Percentiles rank a stretch among this genome's conserved stretches.
These are phyloP conservation scores for Atethmia centrago DNA, from an alignment of 2,888 invertebrate genomes.

Conservation along the genomic window DNA sequence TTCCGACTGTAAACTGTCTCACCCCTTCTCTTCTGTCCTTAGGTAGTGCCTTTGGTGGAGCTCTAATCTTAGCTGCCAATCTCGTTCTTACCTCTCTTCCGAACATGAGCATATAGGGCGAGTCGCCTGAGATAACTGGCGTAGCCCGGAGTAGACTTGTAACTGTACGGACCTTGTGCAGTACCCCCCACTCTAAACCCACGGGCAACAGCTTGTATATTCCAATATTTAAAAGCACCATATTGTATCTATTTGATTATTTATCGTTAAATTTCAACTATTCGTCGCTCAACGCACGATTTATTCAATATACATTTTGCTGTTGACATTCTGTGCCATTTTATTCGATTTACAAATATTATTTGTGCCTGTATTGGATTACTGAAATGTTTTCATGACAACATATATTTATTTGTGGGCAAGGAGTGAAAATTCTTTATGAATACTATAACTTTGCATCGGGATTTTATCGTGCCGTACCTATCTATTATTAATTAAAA, in stretches of 20 bases:
- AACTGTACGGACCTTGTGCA: too few species aligned
- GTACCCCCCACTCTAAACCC: too few species aligned
- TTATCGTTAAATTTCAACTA: conserved; percentile 9
- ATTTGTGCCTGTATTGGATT: conserved; percentile 41
- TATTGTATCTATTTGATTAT: conserved; percentile 12
- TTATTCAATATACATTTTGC: conserved; percentile 45
- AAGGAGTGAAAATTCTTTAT: background rate
- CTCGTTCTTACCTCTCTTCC: too few species aligned
- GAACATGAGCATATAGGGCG: too few species aligned
- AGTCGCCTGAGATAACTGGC: too few species aligned
- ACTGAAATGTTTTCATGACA: conserved; percentile 22
- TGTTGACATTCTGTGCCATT: conserved; percentile 42
- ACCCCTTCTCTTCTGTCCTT: too few species aligned
- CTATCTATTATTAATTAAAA: background rate
- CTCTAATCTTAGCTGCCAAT: too few species aligned
- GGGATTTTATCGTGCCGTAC: background rate
- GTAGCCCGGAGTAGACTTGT: too few species aligned
- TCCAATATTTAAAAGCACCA: background rate
- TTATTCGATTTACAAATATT: conserved; percentile 57
- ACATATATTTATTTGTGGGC: conserved; percentile 1
- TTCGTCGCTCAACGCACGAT: conserved; percentile 10
- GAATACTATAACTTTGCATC: background rate
- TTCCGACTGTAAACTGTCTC: too few species aligned
- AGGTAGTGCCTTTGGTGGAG: too few species aligned
- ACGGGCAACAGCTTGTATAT: too few species aligned